Evolutionary conservation across 2,888 invertebrate species (phyloP).

Genomic region (Chrysolina oricalcia): DNA sequence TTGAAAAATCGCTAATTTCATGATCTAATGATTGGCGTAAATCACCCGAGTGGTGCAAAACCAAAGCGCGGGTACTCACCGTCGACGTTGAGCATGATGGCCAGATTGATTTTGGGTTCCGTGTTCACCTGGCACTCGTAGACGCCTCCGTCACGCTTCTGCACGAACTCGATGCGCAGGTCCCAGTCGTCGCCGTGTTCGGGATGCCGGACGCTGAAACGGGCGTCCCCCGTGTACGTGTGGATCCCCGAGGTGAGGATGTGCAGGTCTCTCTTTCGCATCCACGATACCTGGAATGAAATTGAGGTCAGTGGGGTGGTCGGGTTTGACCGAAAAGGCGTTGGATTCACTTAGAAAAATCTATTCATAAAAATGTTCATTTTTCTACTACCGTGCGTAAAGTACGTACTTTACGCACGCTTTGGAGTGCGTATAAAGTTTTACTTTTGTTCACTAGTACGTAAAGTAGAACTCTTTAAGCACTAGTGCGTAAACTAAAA

Average conservation of each 20-base stretch:
- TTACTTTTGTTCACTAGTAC: no score
- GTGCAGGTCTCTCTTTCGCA: constrained; percentile 87
- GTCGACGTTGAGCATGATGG: constrained; percentile 85
- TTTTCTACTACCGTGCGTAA: no score
- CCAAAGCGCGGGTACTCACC: constrained; percentile 74
- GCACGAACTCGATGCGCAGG: constrained; percentile 87
- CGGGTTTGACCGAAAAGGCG: no score
- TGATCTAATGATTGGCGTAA: no score
- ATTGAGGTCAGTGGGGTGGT: neutral
- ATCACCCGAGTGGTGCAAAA: no score
- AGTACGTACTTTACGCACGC: no score
- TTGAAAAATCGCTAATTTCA: no score
- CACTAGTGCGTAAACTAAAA: no score
- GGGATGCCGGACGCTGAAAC: constrained; percentile 89
- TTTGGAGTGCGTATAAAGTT: no score
- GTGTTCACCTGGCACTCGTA: constrained; percentile 94
- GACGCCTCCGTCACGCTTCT: constrained; percentile 87
- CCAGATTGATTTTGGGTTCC: constrained; percentile 91
- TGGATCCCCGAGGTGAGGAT: constrained; percentile 89
- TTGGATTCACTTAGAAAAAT: no score
- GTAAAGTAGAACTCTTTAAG: no score
- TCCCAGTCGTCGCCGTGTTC: constrained; percentile 92
- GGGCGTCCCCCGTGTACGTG: constrained; percentile 90
- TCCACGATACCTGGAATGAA: constrained; percentile 83
- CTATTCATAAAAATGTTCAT: no score